Conservation (phyloP, 1,140 invertebrate genomes). For the Hyphantria cunea region DNA sequence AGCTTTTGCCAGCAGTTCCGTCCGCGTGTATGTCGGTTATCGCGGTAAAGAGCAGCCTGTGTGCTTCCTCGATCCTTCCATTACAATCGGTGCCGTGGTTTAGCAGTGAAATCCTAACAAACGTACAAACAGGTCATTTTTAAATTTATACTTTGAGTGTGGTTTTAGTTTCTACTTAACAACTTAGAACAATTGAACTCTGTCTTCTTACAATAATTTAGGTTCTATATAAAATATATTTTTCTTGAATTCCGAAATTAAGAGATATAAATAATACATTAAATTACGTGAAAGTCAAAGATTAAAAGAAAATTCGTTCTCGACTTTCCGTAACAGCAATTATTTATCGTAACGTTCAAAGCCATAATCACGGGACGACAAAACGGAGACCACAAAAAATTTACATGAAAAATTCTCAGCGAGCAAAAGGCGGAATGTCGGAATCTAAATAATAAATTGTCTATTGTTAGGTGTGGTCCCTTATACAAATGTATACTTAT, state of each 20-base stretch:
- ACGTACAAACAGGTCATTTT: too few relatives aligned
- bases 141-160: too few relatives aligned
- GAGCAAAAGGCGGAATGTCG: constrained; percentile 54
- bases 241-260: neutral
- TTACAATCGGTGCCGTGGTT: too few relatives aligned
- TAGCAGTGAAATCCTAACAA: too few relatives aligned
- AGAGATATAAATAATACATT: constrained; percentile 2
- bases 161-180: too few relatives aligned
- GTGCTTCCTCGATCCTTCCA: too few relatives aligned
- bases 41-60: too few relatives aligned
- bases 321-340: constrained; percentile 25
- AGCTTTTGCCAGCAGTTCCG: too few relatives aligned
- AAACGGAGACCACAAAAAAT: constrained; percentile 43
- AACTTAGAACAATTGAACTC: too few relatives aligned
- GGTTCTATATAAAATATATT: neutral
- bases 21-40: too few relatives aligned
- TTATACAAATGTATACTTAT: constrained; percentile 60
- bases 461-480: constrained; percentile 59
- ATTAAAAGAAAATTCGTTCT: constrained; percentile 22
- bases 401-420: constrained; percentile 68
- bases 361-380: constrained; percentile 40
- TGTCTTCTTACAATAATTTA: too few relatives aligned
- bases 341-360: constrained; percentile 31
- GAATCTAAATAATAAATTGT: constrained; percentile 77
- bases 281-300: neutral